Evolutionary conservation across 2,888 invertebrate species (phyloP), one percentile per base, ranked within the genome.

Genomic region (Kryphioiulus occultus): DNA sequence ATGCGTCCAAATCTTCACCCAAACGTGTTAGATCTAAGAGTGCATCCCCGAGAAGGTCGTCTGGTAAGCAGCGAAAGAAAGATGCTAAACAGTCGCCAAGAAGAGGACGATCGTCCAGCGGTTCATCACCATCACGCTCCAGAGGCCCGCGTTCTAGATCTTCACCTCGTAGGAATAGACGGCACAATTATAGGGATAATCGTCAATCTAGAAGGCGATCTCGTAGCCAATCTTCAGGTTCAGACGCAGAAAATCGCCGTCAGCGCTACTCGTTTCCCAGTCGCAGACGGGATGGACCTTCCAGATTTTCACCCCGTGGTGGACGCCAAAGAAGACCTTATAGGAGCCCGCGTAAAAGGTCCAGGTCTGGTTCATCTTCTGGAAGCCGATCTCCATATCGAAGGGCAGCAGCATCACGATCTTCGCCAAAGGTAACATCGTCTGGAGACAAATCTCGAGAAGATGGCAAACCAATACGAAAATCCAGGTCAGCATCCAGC

Each of bases 261-360:
- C 44, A 44, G 12, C 87, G 78, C n/a, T 39, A 83, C 30, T 42
- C 42, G 7, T 68, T 32, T 44, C 10, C n/a, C 22, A 26, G 83
- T 26, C 22, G 87, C 39, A 47, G 86, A 9, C 47, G 86, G 17
- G 86, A 86, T 47, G 42, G 32, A 15, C 47, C 86, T 44, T 53
- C 86, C 15, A 86, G 86, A n/a, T 86, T 47, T 86, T 86, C 86
- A n/a, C 86, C 86, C 32, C 86, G 86, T 30, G 86, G 59, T 53
- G 47, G 86, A 17, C 53, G 53, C 22, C 47, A 86, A 12, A 39
- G 85, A 39, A 39, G 85, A 39, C 39, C 68, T 35, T 42, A 22
- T n/a, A 59, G 82, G 15, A 82, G 68, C 10, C 87, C 39, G 17
- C 68, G 87, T 9, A 35, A 30, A 10, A 35, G 82, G 35, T 87